These are phyloP conservation scores for Lycocerus yunnanus DNA, from an alignment of 2,888 invertebrate species.

Conservation along the genomic window DNA sequence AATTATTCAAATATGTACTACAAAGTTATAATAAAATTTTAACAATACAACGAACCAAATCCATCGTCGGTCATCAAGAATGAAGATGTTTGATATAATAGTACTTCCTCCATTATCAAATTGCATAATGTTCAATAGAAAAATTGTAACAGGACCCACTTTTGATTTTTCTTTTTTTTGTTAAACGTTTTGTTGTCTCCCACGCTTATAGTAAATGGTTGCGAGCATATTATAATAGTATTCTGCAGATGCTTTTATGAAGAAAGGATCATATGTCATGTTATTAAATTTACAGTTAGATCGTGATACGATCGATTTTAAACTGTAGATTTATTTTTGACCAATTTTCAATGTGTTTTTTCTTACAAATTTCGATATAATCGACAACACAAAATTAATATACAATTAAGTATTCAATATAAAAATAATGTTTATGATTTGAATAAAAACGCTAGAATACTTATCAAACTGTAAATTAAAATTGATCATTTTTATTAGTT, in stretches of 20 bases:
- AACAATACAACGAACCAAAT: background rate
- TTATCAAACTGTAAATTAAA: background rate
- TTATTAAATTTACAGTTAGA: constrained; percentile 16
- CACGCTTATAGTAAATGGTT: constrained; percentile 6
- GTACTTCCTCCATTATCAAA: background rate
- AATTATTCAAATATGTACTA: too few relatives aligned
- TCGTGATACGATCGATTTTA: constrained; percentile 10
- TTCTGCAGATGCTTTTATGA: constrained; percentile 7
- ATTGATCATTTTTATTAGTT: background rate
- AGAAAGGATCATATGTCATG: constrained; percentile 15
- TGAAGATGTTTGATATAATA: background rate
- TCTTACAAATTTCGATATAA: background rate
- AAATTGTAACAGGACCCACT: background rate
- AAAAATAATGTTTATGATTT: background rate
- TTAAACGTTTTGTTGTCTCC: constrained; percentile 33
- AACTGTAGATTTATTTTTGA: background rate
- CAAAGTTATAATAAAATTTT: background rate
- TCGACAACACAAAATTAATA: background rate
- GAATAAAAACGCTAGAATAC: background rate
- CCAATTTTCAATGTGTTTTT: background rate
- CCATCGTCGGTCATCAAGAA: background rate
- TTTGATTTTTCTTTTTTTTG: background rate
- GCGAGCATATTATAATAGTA: constrained; percentile 9
- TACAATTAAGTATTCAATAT: background rate
- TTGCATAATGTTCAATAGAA: background rate